Percentiles rank a stretch among this genome's conserved stretches.
These are phyloP conservation scores for Pungitius pungitius DNA, from an alignment of 2,113 vertebrate species.

Conservation along the genomic window DNA sequence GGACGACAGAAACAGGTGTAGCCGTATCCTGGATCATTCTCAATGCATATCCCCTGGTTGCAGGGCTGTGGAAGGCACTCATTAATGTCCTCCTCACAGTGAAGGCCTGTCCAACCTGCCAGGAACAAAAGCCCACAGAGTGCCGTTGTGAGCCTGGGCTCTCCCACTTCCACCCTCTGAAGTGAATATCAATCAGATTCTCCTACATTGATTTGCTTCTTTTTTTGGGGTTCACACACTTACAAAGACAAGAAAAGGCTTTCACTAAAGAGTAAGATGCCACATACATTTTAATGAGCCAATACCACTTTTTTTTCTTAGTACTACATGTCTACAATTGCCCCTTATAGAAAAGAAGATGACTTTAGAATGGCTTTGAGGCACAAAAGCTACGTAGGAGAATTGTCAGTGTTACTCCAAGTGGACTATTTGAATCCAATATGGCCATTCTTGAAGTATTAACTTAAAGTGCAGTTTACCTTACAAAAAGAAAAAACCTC, in stretches of 20 bases:
- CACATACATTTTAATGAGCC: conserved; percentile 79
- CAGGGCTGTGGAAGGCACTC: conserved; percentile 89
- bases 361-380: conserved; percentile 53
- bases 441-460: conserved; percentile 17
- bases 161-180: conserved; percentile 78
- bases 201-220: conserved; percentile 79
- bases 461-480: too few species aligned
- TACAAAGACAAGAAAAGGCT: conserved; percentile 74
- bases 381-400: conserved; percentile 41
- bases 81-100: conserved; percentile 88
- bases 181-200: conserved; percentile 83
- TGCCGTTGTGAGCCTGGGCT: conserved; percentile 72
- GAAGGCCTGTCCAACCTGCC: conserved; percentile 90
- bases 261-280: conserved; percentile 70
- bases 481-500: too few species aligned
- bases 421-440: conserved; percentile 51
- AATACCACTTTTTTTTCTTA: conserved; percentile 64
- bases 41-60: conserved; percentile 88
- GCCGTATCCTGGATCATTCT: conserved; percentile 85
- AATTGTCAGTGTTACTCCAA: conserved; percentile 30
- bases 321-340: conserved; percentile 68
- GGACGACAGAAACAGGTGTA: conserved; percentile 90
- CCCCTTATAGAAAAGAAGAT: conserved; percentile 61
- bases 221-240: conserved; percentile 73
- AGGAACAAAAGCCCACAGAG: conserved; percentile 80